Percentiles rank a stretch among this genome's conserved stretches.
Evolutionary conservation across 2,888 invertebrate genomes (phyloP).

Genomic region (Lobophora halterata): DNA sequence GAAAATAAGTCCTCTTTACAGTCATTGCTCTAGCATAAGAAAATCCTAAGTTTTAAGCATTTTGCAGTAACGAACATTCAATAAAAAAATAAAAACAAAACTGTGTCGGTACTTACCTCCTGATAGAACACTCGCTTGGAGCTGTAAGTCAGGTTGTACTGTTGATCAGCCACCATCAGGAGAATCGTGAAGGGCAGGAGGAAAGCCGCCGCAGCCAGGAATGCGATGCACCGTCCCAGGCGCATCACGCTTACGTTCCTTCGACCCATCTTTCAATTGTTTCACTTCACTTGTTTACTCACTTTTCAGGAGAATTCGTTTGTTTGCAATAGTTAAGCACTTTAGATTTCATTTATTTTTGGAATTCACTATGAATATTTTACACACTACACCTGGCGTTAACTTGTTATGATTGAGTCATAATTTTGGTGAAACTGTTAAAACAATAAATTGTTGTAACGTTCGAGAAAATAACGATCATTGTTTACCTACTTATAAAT

Average conservation of each 20-base stretch:
- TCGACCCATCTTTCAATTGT: slow-evolving; percentile 44
- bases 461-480: not conserved
- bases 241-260: slow-evolving; percentile 74
- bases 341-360: slow-evolving; percentile 28
- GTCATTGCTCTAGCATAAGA: too few species aligned
- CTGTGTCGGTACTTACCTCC: slow-evolving; percentile 63
- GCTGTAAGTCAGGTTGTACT: slow-evolving; percentile 79
- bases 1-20: too few species aligned
- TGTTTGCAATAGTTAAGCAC: too few species aligned
- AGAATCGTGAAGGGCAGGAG: slow-evolving; percentile 81
- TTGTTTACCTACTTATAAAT: too few species aligned
- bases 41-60: too few species aligned
- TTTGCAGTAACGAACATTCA: too few species aligned
- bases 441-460: not conserved
- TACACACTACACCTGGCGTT: too few species aligned
- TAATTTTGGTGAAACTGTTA: not conserved
- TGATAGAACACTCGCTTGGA: slow-evolving; percentile 74
- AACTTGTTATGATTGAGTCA: too few species aligned
- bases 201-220: slow-evolving; percentile 81
- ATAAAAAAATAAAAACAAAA: not conserved
- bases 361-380: too few species aligned
- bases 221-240: slow-evolving; percentile 79
- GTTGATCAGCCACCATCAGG: slow-evolving; percentile 82
- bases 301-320: slow-evolving; percentile 12
- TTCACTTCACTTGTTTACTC: slow-evolving; percentile 17